Evolutionary conservation across 2,888 invertebrate species (phyloP).

Genomic region (Lycia hirtaria): DNA sequence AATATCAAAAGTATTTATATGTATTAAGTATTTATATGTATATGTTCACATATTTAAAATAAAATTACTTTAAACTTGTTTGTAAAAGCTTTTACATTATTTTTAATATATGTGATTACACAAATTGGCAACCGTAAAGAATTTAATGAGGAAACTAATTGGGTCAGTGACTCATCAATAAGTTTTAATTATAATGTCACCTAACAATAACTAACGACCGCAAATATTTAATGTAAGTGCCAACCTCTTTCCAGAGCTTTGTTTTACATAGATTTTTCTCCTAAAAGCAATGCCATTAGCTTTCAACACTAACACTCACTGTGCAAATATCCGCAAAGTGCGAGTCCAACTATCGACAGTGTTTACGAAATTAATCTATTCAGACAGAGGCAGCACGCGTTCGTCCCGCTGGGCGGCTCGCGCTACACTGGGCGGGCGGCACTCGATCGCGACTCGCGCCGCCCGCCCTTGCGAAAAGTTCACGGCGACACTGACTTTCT

Average conservation of each 20-base stretch:
- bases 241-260: not conserved
- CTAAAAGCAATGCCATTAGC: conserved; percentile 14
- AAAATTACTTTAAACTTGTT: not conserved
- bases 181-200: conserved; percentile 21
- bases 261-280: conserved; percentile 3
- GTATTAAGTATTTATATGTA: not conserved
- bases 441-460: conserved; percentile 41
- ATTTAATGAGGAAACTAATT: conserved; percentile 15
- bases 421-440: conserved; percentile 79
- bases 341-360: conserved; percentile 47
- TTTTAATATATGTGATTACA: not conserved
- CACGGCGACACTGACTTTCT: conserved; percentile 73
- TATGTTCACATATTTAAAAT: no score
- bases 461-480: conserved; percentile 77
- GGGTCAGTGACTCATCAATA: conserved; percentile 19
- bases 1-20: not conserved
- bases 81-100: conserved; percentile 1
- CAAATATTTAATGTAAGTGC: not conserved
- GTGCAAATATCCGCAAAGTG: conserved; percentile 46
- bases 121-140: not conserved
- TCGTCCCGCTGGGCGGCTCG: conserved; percentile 67
- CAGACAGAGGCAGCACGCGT: conserved; percentile 53
- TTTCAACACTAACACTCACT: conserved; percentile 48
- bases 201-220: conserved; percentile 12
- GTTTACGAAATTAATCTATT: conserved; percentile 53